A percentile compares a stretch with the other conserved stretches of the same genome.
These are phyloP conservation scores for Chymomyza fuscimana DNA, from an alignment of 2,888 invertebrate species.

Conservation along the genomic window DNA sequence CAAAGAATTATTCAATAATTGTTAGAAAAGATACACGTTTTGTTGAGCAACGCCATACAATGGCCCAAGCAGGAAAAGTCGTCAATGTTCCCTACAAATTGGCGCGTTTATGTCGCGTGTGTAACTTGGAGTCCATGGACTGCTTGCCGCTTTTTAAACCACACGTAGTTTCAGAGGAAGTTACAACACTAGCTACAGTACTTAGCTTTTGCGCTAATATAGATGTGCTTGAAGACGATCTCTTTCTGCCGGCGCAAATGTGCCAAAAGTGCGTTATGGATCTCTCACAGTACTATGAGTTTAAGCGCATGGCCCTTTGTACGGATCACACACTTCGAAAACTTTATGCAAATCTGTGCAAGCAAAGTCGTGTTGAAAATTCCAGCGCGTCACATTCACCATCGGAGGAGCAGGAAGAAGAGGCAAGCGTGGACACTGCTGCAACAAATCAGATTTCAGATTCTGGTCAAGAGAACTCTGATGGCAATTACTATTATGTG, in stretches of 20 bases:
- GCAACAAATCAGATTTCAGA: constrained; percentile 34
- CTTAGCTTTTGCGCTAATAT: constrained; percentile 65
- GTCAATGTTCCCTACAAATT: not conserved
- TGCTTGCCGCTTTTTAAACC: constrained; percentile 65
- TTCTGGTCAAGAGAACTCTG: constrained; percentile 36
- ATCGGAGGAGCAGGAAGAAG: constrained; percentile 28
- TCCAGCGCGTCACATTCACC: constrained; percentile 3
- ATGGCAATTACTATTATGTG: constrained; percentile 29
- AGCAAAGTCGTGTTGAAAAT: not conserved
- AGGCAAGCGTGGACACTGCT: not conserved
- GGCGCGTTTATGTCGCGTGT: constrained; percentile 70
- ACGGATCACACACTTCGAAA: constrained; percentile 66
- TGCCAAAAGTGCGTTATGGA: constrained; percentile 65
- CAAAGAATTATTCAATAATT: not conserved
- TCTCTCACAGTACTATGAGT: constrained; percentile 62
- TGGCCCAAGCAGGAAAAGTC: not conserved
- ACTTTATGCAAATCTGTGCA: constrained; percentile 34
- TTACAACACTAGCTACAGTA: constrained; percentile 74
- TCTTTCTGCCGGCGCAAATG: constrained; percentile 66
- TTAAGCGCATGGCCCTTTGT: constrained; percentile 67
- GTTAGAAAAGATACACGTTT: not conserved
- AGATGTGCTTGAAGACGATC: constrained; percentile 59
- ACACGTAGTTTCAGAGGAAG: constrained; percentile 66
- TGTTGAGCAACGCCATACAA: not conserved
- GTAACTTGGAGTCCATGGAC: constrained; percentile 61